Evolutionary conservation across 2,797 vertebrate species (phyloP).

Genomic region (Poeciliopsis infans): DNA sequence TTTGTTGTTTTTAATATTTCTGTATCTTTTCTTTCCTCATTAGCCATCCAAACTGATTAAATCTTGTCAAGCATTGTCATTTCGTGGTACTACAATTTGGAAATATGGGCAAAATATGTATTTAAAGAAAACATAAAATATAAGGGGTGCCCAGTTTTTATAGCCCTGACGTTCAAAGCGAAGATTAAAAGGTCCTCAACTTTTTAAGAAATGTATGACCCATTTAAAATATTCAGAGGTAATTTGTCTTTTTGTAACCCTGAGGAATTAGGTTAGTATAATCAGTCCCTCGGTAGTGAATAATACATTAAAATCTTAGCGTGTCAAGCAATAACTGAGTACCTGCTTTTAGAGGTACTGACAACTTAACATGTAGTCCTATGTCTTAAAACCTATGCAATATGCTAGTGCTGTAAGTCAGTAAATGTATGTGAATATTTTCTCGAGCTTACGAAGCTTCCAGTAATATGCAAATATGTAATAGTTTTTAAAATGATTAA

Average conservation of each 20-base stretch:
- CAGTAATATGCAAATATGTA: constrained; percentile 69
- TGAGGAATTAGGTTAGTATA: constrained; percentile 27
- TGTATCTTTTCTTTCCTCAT: constrained; percentile 41
- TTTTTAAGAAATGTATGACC: constrained; percentile 22
- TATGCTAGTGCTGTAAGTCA: constrained; percentile 73
- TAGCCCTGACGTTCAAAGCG: constrained; percentile 14
- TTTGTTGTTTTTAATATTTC: constrained; percentile 46
- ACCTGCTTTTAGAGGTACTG: constrained; percentile 69
- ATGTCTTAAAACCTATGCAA: constrained; percentile 61
- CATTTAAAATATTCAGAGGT: constrained; percentile 39
- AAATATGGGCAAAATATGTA: constrained; percentile 5
- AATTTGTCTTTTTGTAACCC: constrained; percentile 27
- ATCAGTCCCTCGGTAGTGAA: constrained; percentile 37
- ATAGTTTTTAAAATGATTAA: constrained; percentile 61
- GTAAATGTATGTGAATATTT: constrained; percentile 78
- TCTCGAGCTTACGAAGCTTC: constrained; percentile 52
- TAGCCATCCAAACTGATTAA: constrained; percentile 37
- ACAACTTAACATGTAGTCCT: constrained; percentile 58
- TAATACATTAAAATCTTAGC: constrained; percentile 46
- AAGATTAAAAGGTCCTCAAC: neutral
- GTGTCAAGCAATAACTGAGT: constrained; percentile 61
- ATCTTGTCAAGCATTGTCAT: constrained; percentile 13
- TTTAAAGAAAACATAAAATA: constrained; percentile 6
- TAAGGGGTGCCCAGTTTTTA: constrained; percentile 15
- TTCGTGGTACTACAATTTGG: constrained; percentile 56